Conservation (phyloP, 2,113 vertebrate species). For the Paramormyrops kingsleyae region DNA sequence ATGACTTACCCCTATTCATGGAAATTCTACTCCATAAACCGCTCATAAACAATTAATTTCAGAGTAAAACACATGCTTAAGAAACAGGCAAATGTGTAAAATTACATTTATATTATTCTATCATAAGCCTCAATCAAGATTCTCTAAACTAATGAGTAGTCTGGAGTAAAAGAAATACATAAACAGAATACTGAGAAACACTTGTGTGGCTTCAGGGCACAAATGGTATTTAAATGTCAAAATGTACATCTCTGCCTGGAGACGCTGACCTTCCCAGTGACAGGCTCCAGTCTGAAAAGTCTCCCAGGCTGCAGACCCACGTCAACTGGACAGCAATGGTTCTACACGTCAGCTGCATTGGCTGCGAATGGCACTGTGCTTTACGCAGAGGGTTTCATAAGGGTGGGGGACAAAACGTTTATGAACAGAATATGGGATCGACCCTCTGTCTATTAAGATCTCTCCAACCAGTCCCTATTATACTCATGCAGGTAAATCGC, state of each 20-base stretch:
- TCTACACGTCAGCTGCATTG: background rate
- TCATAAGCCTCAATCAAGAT: background rate
- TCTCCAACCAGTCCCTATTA: background rate
- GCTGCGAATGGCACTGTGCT: background rate
- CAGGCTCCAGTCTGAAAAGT: background rate
- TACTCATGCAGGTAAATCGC: background rate
- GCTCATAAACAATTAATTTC: background rate
- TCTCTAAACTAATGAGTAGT: background rate
- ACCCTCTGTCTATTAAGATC: background rate
- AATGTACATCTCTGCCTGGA: background rate
- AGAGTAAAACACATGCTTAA: background rate
- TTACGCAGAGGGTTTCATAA: background rate
- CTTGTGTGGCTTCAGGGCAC: background rate
- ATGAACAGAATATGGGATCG: background rate
- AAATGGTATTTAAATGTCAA: conserved; percentile 21
- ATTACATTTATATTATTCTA: background rate
- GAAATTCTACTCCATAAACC: background rate
- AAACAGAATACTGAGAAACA: background rate
- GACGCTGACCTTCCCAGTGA: background rate
- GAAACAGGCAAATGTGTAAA: background rate
- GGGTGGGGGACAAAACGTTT: background rate
- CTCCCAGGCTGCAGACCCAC: background rate
- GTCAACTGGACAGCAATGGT: background rate
- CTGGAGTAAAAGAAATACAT: background rate
- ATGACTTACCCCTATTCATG: background rate